Evolutionary conservation across 1,140 invertebrate genomes (phyloP).

Genomic region (Ceratitis capitata): DNA sequence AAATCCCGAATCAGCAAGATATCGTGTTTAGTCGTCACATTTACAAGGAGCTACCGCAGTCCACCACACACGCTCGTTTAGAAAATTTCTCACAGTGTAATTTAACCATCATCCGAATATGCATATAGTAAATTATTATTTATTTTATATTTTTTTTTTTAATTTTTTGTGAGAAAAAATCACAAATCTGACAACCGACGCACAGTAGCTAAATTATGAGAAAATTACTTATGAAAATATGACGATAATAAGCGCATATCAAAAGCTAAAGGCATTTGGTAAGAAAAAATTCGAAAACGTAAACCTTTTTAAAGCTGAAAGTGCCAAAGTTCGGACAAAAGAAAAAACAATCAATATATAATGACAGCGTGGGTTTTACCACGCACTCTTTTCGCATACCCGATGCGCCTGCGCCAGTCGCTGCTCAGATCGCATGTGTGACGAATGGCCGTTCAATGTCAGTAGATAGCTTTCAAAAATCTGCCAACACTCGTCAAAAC

Average conservation of each 20-base stretch:
- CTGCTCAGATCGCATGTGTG: not conserved
- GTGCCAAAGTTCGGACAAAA: not conserved
- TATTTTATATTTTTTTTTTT: not conserved
- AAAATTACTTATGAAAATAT: constrained; percentile 11
- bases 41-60: no score
- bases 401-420: not conserved
- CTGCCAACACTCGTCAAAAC: constrained; percentile 33
- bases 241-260: constrained; percentile 18
- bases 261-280: not conserved
- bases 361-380: not conserved
- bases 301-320: not conserved
- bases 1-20: no score
- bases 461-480: constrained; percentile 8
- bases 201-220: constrained; percentile 34
- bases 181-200: constrained; percentile 23
- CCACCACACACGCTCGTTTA: not conserved
- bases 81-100: not conserved
- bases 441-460: not conserved
- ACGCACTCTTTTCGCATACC: not conserved
- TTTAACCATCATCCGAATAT: not conserved
- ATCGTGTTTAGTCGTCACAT: no score
- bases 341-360: not conserved
- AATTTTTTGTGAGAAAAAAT: no score
- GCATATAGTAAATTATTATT: not conserved
- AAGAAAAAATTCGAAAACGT: not conserved